Conservation (phyloP, 2,113 vertebrate species). For the Notechis scutatus region DNA sequence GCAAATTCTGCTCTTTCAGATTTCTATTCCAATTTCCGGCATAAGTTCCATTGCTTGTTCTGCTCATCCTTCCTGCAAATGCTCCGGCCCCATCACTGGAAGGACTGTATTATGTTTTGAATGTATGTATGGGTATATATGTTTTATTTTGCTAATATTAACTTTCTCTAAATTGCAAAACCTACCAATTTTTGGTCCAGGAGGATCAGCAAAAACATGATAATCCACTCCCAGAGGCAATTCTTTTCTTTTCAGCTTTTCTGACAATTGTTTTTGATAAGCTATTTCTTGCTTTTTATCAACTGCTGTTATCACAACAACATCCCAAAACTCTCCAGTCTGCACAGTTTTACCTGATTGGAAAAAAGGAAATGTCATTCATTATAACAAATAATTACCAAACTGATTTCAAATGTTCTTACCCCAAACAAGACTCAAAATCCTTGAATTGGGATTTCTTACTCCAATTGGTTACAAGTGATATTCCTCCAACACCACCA, state of each 20-base stretch:
- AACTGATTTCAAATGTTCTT: not conserved
- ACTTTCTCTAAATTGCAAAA: not conserved
- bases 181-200: conserved; percentile 84
- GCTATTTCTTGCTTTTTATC: conserved; percentile 80
- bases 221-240: conserved; percentile 78
- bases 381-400: not conserved
- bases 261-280: conserved; percentile 79
- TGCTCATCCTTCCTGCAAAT: not conserved
- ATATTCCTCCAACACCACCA: not conserved
- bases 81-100: not conserved
- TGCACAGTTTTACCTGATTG: conserved; percentile 67
- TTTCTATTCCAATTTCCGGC: not conserved
- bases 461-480: not conserved
- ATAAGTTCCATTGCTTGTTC: not conserved
- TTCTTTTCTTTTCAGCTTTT: conserved; percentile 76
- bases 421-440: not conserved
- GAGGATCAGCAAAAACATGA: conserved; percentile 84
- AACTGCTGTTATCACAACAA: conserved; percentile 82
- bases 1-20: not conserved
- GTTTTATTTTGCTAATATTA: not conserved
- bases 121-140: not conserved
- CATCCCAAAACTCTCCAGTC: conserved; percentile 81
- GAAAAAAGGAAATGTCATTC: not conserved
- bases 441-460: not conserved
- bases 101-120: not conserved